Evolutionary conservation across 2,113 vertebrate species (phyloP).

Genomic region (Hymenochirus boettgeri): DNA sequence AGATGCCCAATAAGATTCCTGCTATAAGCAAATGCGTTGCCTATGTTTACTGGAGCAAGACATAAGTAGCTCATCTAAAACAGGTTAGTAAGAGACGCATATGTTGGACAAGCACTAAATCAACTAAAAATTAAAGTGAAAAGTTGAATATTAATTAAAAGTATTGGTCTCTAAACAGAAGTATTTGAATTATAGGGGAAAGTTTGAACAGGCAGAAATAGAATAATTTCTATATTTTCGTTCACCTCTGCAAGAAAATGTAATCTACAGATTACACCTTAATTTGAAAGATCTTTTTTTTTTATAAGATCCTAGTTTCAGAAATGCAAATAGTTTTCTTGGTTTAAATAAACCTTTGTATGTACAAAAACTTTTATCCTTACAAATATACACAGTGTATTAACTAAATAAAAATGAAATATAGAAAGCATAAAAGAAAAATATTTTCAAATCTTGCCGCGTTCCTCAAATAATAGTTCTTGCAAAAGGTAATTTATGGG

Average conservation of each 20-base stretch:
- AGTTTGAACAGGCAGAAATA: conserved; percentile 30
- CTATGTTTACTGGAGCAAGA: conserved; percentile 25
- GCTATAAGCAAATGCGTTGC: conserved; percentile 16
- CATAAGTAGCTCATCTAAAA: conserved; percentile 26
- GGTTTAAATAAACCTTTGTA: no score
- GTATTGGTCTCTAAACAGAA: conserved; percentile 10
- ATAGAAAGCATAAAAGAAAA: no score
- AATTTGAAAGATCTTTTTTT: no score
- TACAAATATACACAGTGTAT: no score
- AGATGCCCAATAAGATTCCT: neutral
- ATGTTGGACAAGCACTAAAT: conserved; percentile 19
- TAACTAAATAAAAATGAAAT: no score
- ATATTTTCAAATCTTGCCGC: no score
- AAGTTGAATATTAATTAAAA: conserved; percentile 28
- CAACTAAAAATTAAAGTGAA: conserved; percentile 30
- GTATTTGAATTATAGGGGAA: conserved; percentile 33
- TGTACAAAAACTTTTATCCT: no score
- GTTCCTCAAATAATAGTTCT: no score
- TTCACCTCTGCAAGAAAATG: conserved; percentile 5
- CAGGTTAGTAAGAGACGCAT: conserved; percentile 29
- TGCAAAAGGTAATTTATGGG: no score
- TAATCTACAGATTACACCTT: neutral
- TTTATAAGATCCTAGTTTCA: no score
- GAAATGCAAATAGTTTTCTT: no score
- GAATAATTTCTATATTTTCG: conserved; percentile 26